These are phyloP conservation scores for Cavia porcellus DNA, from an alignment of 2,113 vertebrate species.

Conservation along the genomic window DNA sequence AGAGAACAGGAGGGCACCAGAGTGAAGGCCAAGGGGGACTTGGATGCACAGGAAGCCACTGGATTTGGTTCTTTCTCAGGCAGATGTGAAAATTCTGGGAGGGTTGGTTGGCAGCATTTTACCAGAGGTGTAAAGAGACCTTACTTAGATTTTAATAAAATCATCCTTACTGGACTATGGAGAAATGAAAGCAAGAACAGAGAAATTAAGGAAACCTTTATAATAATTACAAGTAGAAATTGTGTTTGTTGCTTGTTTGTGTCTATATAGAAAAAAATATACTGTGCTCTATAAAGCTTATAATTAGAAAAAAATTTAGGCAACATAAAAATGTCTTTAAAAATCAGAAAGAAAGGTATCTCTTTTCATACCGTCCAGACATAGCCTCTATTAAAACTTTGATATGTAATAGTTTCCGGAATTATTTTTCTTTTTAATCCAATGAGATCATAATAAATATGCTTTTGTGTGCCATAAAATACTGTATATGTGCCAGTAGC, in stretches of 20 bases:
- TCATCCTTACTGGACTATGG: background rate
- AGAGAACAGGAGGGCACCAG: no score
- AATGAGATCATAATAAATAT: background rate
- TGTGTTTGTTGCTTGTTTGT: background rate
- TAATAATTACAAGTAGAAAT: background rate
- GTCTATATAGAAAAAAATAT: background rate
- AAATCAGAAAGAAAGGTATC: constrained; percentile 23
- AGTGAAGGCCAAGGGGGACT: no score
- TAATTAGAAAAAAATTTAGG: background rate
- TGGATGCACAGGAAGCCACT: background rate
- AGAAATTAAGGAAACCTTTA: background rate
- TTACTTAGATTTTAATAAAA: background rate
- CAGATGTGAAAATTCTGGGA: background rate
- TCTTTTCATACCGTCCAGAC: background rate
- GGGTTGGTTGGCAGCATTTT: background rate
- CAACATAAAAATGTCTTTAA: background rate
- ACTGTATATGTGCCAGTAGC: background rate
- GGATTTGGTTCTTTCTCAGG: background rate
- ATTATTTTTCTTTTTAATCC: background rate
- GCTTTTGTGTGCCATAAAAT: background rate
- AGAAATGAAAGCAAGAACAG: background rate
- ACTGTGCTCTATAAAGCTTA: background rate
- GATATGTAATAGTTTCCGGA: background rate
- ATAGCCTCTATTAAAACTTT: background rate
- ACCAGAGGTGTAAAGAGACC: background rate